A percentile compares a stretch with the other conserved stretches of the same genome.
These are phyloP conservation scores for Dascyllus trimaculatus DNA, from an alignment of 2,113 vertebrate genomes.

Conservation along the genomic window DNA sequence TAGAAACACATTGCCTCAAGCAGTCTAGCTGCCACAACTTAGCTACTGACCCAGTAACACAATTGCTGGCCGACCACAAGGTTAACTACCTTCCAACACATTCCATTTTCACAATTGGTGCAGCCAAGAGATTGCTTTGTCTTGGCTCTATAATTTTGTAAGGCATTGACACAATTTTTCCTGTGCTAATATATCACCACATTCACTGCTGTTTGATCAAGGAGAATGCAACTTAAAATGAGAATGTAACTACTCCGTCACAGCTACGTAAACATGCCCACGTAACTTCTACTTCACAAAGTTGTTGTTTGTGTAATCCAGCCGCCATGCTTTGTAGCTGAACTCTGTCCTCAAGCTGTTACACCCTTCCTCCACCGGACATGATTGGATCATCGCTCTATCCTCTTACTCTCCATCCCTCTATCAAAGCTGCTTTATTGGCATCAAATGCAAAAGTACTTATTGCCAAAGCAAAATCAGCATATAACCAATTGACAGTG, in stretches of 20 bases:
- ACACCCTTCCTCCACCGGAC: constrained; percentile 51
- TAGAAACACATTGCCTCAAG: not conserved
- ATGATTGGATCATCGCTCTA: constrained; percentile 72
- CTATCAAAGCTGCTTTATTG: constrained; percentile 68
- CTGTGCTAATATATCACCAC: constrained; percentile 5
- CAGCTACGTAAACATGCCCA: constrained; percentile 3
- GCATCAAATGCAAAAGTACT: constrained; percentile 56
- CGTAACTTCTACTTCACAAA: constrained; percentile 28
- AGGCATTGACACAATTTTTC: constrained; percentile 37
- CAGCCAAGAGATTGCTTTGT: constrained; percentile 41
- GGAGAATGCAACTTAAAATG: not conserved
- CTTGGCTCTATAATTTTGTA: constrained; percentile 32
- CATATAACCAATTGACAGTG: constrained; percentile 12
- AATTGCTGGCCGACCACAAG: constrained; percentile 42
- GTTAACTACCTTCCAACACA: constrained; percentile 29
- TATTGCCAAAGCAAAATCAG: constrained; percentile 36
- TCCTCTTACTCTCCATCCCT: constrained; percentile 62
- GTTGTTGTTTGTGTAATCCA: constrained; percentile 50
- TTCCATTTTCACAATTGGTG: constrained; percentile 19
- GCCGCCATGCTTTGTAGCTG: constrained; percentile 49
- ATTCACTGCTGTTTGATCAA: not conserved
- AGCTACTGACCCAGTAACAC: constrained; percentile 61
- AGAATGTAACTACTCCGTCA: constrained; percentile 19
- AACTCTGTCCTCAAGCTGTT: constrained; percentile 53
- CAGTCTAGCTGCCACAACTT: constrained; percentile 30